Evolutionary conservation across 2,797 vertebrate species (phyloP).

Genomic region (Cyprinella venusta): DNA sequence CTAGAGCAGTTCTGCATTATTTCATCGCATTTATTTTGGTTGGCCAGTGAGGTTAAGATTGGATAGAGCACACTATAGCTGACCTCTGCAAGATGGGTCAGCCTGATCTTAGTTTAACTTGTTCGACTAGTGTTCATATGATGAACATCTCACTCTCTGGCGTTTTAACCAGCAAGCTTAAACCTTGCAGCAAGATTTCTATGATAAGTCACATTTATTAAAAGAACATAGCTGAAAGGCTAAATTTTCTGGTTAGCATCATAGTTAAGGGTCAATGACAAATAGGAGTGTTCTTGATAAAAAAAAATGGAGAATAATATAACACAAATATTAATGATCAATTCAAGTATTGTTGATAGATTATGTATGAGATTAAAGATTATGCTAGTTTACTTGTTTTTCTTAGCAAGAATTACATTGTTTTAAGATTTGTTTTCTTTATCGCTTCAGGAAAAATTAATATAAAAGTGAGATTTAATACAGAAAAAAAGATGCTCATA

Average conservation of each 20-base stretch:
- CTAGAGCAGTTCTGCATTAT: conserved; percentile 44
- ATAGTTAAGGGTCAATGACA: background rate
- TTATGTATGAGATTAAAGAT: background rate
- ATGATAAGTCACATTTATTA: background rate
- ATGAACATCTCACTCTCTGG: background rate
- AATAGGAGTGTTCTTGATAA: background rate
- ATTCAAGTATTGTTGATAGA: background rate
- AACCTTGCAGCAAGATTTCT: background rate
- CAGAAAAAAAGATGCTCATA: background rate
- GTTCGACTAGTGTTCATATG: background rate
- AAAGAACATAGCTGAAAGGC: background rate
- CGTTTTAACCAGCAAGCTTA: background rate
- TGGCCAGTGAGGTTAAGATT: conserved; percentile 11
- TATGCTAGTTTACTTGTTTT: background rate
- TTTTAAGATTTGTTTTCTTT: background rate
- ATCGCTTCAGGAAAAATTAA: background rate
- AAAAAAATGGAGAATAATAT: background rate
- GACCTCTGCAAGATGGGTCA: conserved; percentile 20
- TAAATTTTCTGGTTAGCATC: background rate
- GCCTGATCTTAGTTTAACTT: background rate
- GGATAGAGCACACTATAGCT: conserved; percentile 8
- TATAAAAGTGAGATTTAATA: background rate
- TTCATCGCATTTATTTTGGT: conserved; percentile 38
- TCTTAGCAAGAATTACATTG: background rate
- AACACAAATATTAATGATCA: background rate